Conservation (phyloP, 2,113 vertebrate species). For the Ochotona curzoniae region DNA sequence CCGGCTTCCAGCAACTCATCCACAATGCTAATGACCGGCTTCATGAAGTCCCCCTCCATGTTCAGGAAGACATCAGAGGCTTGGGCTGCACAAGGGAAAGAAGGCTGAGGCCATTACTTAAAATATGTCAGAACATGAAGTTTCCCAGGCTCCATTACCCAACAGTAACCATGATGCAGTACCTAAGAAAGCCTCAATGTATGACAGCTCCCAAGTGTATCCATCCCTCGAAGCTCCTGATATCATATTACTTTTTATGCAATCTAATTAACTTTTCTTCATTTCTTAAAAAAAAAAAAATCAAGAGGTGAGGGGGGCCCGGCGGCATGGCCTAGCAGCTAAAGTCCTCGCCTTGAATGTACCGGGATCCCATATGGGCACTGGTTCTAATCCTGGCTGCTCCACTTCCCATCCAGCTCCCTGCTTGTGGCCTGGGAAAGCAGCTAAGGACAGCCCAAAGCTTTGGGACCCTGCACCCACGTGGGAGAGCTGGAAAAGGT, state of each 20-base stretch:
- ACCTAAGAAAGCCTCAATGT: neutral
- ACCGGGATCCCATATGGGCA: too few species aligned
- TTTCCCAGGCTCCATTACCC: neutral
- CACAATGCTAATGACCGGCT: constrained; percentile 91
- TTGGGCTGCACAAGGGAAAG: constrained; percentile 87
- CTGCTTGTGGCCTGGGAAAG: too few species aligned
- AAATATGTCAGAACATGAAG: neutral
- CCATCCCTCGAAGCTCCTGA: neutral
- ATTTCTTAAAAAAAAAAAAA: neutral
- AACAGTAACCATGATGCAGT: accelerated
- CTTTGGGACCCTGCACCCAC: too few species aligned
- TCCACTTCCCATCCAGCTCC: too few species aligned
- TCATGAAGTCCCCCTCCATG: constrained; percentile 98
- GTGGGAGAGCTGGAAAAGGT: too few species aligned
- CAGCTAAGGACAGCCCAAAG: too few species aligned
- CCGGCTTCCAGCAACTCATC: constrained; percentile 91
- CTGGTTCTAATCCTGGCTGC: too few species aligned
- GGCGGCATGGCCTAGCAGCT: too few species aligned
- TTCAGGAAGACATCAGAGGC: constrained; percentile 88
- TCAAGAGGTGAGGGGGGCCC: neutral
- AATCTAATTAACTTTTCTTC: neutral
- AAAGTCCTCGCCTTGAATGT: too few species aligned
- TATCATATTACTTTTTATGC: neutral
- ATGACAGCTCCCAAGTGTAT: accelerated
- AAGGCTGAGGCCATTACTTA: neutral